phyloP scores from a whole-genome alignment of 1,140 invertebrate species.

The Trypoxylus dichotomus region DNA sequence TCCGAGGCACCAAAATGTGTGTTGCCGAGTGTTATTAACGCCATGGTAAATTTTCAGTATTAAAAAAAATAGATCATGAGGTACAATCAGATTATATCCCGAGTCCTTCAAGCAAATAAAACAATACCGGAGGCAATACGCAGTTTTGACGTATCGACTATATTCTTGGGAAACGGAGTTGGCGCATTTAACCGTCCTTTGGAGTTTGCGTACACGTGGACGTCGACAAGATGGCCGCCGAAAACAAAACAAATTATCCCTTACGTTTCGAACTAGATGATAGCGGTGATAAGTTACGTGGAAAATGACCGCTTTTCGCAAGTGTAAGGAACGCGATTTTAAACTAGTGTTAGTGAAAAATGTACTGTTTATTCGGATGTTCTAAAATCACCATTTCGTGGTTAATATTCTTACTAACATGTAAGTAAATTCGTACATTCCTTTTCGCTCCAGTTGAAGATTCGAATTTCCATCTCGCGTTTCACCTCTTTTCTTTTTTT shows the following conservation, averaged over 20 bases:
- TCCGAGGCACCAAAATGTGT: too few species aligned
- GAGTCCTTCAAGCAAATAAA: not conserved
- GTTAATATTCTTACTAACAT: not conserved
- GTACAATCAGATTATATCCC: not conserved
- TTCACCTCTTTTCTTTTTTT: not conserved
- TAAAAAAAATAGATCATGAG: not conserved
- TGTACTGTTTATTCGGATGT: too few species aligned
- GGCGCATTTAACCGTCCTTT: not conserved
- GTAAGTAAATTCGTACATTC: not conserved
- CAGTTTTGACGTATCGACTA: not conserved
- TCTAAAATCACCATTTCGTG: too few species aligned
- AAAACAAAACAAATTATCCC: not conserved
- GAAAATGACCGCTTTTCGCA: not conserved
- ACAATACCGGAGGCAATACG: not conserved
- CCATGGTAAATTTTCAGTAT: too few species aligned
- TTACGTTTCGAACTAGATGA: not conserved
- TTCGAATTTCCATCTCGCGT: not conserved
- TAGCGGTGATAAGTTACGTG: not conserved
- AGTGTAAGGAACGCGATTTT: not conserved
- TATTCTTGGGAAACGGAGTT: not conserved
- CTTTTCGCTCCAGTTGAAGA: not conserved
- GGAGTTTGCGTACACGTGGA: not conserved
- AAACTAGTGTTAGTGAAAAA: too few species aligned
- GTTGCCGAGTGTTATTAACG: too few species aligned
- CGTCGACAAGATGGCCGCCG: not conserved